phyloP scores from a whole-genome alignment of 2,113 vertebrate genomes.

The Podiceps cristatus region DNA sequence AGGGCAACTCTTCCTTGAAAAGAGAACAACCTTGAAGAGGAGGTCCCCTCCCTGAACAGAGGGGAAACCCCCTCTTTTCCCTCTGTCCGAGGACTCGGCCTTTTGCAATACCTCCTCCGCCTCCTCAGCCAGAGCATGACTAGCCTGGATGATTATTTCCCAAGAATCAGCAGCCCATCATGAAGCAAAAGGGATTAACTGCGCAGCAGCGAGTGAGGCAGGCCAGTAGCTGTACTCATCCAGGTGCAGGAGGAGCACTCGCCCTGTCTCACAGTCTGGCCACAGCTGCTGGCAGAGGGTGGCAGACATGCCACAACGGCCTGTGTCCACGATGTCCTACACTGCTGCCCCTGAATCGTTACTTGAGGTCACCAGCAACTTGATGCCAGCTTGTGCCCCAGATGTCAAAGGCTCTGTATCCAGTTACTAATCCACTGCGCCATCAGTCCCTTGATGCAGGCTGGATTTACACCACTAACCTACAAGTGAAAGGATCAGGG shows the following conservation, averaged over 20 bases:
- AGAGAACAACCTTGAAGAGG: neutral
- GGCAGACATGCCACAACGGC: rapidly evolving
- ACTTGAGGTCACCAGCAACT: neutral
- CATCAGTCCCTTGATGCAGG: neutral
- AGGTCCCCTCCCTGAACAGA: neutral
- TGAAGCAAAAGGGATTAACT: neutral
- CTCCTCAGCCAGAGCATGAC: neutral
- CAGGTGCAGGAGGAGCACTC: neutral
- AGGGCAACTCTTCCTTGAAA: neutral
- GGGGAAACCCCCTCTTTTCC: neutral
- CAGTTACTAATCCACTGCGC: conserved; percentile 17
- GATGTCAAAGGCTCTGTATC: conserved; percentile 10
- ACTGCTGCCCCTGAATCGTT: neutral
- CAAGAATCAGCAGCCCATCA: neutral
- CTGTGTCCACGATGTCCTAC: rapidly evolving
- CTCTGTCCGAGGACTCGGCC: neutral
- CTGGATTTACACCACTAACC: conserved; percentile 40
- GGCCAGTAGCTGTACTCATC: neutral
- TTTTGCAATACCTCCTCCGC: neutral
- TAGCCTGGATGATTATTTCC: neutral
- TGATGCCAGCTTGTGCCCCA: neutral
- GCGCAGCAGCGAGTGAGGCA: neutral
- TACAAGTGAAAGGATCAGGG: conserved; percentile 17
- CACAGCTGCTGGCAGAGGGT: neutral
- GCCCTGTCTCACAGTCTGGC: neutral